phyloP scores from a whole-genome alignment of 2,888 invertebrate genomes.

The Agonopterix subpropinquella region DNA sequence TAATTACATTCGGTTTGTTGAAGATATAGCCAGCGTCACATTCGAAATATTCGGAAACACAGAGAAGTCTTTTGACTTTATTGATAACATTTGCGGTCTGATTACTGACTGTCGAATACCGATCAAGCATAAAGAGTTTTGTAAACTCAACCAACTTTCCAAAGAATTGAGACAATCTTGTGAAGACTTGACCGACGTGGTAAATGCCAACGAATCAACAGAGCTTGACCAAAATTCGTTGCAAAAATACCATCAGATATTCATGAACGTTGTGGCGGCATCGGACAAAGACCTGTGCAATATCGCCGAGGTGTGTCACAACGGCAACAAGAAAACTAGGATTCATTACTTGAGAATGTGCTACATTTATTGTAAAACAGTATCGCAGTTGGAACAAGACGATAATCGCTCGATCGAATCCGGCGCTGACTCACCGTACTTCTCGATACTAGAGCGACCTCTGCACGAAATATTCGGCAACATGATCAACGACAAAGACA shows the following conservation, averaged over 20 bases:
- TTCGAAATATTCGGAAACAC: constrained; percentile 68
- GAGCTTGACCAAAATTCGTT: constrained; percentile 45
- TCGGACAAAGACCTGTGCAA: constrained; percentile 66
- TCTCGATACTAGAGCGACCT: constrained; percentile 68
- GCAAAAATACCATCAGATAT: constrained; percentile 67
- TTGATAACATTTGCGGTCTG: constrained; percentile 59
- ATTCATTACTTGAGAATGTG: constrained; percentile 71
- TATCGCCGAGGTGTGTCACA: constrained; percentile 51
- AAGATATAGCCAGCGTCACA: constrained; percentile 65
- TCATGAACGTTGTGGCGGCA: constrained; percentile 64
- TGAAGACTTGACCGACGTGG: constrained; percentile 57
- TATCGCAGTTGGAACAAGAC: constrained; percentile 66
- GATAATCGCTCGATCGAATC: constrained; percentile 40
- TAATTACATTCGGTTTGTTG: constrained; percentile 64
- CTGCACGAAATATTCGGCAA: constrained; percentile 79
- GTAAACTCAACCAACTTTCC: constrained; percentile 61
- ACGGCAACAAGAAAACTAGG: constrained; percentile 51
- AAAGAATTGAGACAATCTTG: constrained; percentile 66
- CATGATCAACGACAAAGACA: constrained; percentile 79
- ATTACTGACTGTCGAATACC: constrained; percentile 65
- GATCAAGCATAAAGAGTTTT: constrained; percentile 66
- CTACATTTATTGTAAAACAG: constrained; percentile 75
- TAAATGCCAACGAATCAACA: constrained; percentile 31
- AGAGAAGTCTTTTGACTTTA: constrained; percentile 60
- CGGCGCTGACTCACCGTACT: constrained; percentile 51